phyloP scores from a whole-genome alignment of 2,888 invertebrate species.

The Lycia hirtaria region DNA sequence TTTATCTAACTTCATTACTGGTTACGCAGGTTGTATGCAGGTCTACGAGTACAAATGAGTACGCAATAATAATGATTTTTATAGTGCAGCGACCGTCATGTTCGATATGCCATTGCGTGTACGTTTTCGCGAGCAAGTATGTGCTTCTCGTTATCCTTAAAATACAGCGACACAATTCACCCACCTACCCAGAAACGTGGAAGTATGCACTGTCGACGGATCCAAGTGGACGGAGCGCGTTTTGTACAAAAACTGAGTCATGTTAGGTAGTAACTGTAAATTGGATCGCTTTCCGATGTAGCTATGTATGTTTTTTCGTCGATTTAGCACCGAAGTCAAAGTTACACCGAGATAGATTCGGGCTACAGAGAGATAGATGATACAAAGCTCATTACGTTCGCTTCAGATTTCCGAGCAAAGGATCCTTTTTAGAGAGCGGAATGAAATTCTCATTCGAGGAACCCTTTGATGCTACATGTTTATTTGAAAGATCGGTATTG shows the following conservation, averaged over 20 bases:
- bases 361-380: constrained; percentile 36
- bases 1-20: too few relatives aligned
- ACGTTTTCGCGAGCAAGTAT: too few relatives aligned
- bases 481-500: constrained; percentile 43
- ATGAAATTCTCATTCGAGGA: constrained; percentile 38
- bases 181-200: too few relatives aligned
- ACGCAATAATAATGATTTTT: too few relatives aligned
- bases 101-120: too few relatives aligned
- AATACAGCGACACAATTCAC: background rate
- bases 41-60: too few relatives aligned
- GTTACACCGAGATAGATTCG: constrained; percentile 21
- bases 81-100: too few relatives aligned
- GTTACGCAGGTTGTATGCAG: too few relatives aligned
- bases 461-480: constrained; percentile 45
- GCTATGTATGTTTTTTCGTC: constrained; percentile 19
- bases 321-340: constrained; percentile 18
- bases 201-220: too few relatives aligned
- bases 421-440: constrained; percentile 41
- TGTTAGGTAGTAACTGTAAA: background rate
- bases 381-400: constrained; percentile 43
- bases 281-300: constrained; percentile 12
- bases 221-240: too few relatives aligned
- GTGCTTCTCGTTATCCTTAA: constrained; percentile 28
- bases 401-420: constrained; percentile 39
- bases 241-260: constrained; percentile 2